These are phyloP conservation scores for Ctenoplectra terminalis DNA, from an alignment of 1,140 invertebrate species.

Conservation along the genomic window DNA sequence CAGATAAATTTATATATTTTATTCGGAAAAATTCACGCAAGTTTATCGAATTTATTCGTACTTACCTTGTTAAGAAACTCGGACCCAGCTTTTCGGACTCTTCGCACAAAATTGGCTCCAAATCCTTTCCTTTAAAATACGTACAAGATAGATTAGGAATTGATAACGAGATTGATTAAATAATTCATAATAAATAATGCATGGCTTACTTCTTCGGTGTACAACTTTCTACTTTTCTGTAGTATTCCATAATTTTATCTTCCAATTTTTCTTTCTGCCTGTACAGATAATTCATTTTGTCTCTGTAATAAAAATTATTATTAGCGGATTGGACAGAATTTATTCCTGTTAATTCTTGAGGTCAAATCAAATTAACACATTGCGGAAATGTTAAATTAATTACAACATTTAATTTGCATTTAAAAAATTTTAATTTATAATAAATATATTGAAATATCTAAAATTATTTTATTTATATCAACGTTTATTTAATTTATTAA, in stretches of 20 bases:
- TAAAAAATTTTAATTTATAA: too few species aligned
- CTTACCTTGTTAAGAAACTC: conserved; percentile 92
- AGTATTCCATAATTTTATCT: conserved; percentile 99
- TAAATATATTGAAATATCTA: too few species aligned
- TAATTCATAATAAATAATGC: background rate
- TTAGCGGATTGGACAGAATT: too few species aligned
- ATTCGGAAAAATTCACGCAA: too few species aligned
- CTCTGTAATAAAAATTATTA: conserved; percentile 81
- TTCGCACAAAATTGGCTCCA: conserved; percentile 91
- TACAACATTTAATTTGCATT: too few species aligned
- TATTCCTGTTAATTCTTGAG: too few species aligned
- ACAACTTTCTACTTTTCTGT: conserved; percentile 92
- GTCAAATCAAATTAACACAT: too few species aligned
- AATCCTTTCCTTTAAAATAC: conserved; percentile 90
- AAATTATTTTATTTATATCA: too few species aligned
- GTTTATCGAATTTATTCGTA: background rate
- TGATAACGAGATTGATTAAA: too few species aligned
- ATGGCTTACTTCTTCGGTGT: conserved; percentile 86
- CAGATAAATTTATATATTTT: conserved; percentile 36
- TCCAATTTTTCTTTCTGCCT: conserved; percentile 98
- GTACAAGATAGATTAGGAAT: too few species aligned
- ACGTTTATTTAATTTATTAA: too few species aligned
- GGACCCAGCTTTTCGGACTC: conserved; percentile 93
- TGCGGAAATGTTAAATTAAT: too few species aligned
- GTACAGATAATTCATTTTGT: conserved; percentile 94